Evolutionary conservation across 2,113 vertebrate species (phyloP).

Genomic region (Corythornis madagascariensis): DNA sequence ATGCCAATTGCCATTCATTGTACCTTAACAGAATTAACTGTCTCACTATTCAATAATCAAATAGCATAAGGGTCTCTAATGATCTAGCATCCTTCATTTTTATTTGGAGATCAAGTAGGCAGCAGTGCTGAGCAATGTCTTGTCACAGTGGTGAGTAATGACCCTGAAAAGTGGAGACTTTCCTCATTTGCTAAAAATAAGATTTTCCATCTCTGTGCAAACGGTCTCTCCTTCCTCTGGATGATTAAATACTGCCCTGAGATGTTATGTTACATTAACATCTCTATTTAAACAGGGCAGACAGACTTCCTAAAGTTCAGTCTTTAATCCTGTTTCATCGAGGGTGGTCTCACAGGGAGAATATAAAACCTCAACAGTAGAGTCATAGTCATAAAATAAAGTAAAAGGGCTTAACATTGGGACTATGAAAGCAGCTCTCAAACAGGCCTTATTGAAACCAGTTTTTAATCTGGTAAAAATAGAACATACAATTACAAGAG

Average conservation of each 20-base stretch:
- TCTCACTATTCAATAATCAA: not conserved
- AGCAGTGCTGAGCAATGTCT: not conserved
- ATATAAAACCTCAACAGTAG: not conserved
- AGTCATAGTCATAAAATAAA: not conserved
- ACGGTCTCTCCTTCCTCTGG: not conserved
- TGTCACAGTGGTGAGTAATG: not conserved
- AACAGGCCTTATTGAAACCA: slow-evolving; percentile 2
- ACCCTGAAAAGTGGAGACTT: not conserved
- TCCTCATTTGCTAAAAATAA: slow-evolving; percentile 59
- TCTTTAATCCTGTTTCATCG: not conserved
- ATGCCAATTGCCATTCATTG: not conserved
- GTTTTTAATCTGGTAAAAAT: slow-evolving; percentile 17
- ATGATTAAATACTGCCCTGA: not conserved
- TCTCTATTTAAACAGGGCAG: not conserved
- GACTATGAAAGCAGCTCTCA: not conserved
- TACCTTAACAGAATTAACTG: not conserved
- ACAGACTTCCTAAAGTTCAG: not conserved
- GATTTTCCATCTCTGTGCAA: not conserved
- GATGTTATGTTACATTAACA: not conserved
- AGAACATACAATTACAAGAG: not conserved
- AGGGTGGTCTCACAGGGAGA: not conserved
- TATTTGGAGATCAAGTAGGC: not conserved
- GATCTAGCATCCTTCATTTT: not conserved
- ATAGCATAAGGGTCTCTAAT: not conserved
- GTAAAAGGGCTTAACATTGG: not conserved